Base-by-base conservation (phyloP, 2,888 invertebrate genomes). In the Mythimna loreyi region DNA sequence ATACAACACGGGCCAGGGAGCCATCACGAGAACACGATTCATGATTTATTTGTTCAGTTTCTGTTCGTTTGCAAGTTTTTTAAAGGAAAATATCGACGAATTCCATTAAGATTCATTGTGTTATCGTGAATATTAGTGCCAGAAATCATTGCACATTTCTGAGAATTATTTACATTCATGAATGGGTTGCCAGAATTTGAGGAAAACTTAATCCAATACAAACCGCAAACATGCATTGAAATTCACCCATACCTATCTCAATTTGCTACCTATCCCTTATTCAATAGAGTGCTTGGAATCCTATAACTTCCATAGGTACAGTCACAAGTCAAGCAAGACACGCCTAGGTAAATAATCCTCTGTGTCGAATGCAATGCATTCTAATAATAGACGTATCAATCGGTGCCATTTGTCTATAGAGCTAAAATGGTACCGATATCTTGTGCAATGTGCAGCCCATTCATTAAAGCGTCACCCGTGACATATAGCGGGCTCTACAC, bases 341-440 rank as follows among this genome's bases (percentile, higher is more conserved):
- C 85, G 36, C 60, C 59, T 69, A 69, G 50, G 83, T 86, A 86
- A 87, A 87, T 86, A 84, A 85, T 83, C 74, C 73, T 73, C 64
- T 62, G 79, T 74, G 77, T 75, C 74, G 81, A 73, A 76, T 72
- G 80, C 79, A 80, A 85, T 84, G 80, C 69, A 77, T 78, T 84
- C 90, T 91, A 92, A 84, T 87, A 86, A 89, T 92, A 92, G 91
- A 79, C 52, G 81, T 91, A 91, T 92, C 91, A 92, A 92, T 92
- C 90, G 90, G 80, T 86, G 86, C 85, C 89, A 86, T 90, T 90
- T 87, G 90, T 90, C 89, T 87, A 83, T 84, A 76, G 81, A 82
- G 85, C 88, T 88, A 87, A 86, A 92, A 89, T 87, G 87, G 89
- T 84, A 67, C 80, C 86, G 87, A 90, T 91, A 91, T 88, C 85